Evolutionary conservation across 2,113 vertebrate genomes (phyloP).

Genomic region (Narcine bancroftii): DNA sequence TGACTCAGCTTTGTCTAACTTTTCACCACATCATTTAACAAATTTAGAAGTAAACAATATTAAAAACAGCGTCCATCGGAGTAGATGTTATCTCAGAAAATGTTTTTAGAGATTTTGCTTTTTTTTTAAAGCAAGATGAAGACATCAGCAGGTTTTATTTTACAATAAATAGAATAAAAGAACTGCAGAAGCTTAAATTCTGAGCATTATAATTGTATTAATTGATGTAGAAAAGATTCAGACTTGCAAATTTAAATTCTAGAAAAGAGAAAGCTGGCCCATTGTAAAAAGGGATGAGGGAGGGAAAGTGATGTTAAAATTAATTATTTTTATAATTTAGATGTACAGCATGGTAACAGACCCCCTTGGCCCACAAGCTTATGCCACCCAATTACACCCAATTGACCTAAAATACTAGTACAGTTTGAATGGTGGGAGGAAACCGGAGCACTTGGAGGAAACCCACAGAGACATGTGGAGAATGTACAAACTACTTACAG

Average conservation of each 20-base stretch:
- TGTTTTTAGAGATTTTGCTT: neutral
- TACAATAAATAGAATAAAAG: neutral
- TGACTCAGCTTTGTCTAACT: neutral
- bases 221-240: neutral
- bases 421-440: too few relatives aligned
- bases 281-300: too few relatives aligned
- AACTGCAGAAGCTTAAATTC: neutral
- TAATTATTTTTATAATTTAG: too few relatives aligned
- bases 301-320: too few relatives aligned
- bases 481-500: too few relatives aligned
- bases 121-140: neutral
- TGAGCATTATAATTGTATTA: neutral
- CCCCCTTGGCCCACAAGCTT: too few relatives aligned
- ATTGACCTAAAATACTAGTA: too few relatives aligned
- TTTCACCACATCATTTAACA: neutral
- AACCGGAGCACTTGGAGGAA: too few relatives aligned
- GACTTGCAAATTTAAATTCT: neutral
- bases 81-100: neutral
- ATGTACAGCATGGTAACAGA: too few relatives aligned
- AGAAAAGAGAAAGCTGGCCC: too few relatives aligned
- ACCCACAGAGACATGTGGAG: too few relatives aligned
- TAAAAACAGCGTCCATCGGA: neutral
- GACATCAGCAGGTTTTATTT: neutral
- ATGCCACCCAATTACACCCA: too few relatives aligned
- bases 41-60: neutral